phyloP scores from a whole-genome alignment of 2,888 invertebrate species.

The Diaperis boleti region DNA sequence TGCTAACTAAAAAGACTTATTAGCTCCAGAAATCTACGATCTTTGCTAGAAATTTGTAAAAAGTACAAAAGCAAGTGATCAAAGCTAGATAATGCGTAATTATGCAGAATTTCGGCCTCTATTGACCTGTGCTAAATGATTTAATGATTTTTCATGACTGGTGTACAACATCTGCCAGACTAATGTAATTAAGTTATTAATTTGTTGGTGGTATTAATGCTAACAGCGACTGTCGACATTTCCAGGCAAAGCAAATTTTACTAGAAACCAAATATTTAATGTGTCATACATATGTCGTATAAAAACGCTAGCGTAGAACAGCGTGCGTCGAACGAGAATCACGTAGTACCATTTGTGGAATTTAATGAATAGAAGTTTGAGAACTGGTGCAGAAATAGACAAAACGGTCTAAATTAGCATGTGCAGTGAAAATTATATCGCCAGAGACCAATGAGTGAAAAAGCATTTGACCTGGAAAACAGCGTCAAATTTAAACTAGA shows the following conservation, averaged over 20 bases:
- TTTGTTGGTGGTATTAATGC: neutral
- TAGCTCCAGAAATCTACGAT: no score
- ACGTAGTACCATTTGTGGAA: slow-evolving; percentile 4
- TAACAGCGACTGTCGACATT: neutral
- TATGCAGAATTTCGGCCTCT: no score
- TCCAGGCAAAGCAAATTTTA: neutral
- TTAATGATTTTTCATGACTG: no score
- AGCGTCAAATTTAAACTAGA: slow-evolving; percentile 48
- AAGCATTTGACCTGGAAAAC: slow-evolving; percentile 41
- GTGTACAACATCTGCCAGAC: neutral
- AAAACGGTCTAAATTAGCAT: slow-evolving; percentile 35
- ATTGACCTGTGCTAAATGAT: no score
- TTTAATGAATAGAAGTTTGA: slow-evolving; percentile 25
- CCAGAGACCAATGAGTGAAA: slow-evolving; percentile 38
- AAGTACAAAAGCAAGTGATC: no score
- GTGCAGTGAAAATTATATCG: slow-evolving; percentile 31
- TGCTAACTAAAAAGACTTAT: no score
- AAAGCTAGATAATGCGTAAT: no score
- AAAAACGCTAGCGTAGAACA: no score
- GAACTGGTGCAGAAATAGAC: slow-evolving; percentile 29
- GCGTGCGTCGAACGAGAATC: no score
- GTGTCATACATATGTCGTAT: no score
- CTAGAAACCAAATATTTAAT: slow-evolving; percentile 4
- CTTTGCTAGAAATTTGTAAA: no score
- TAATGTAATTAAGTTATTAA: slow-evolving; percentile 1